These are phyloP conservation scores for Chroicocephalus ridibundus DNA, from an alignment of 2,113 vertebrate genomes.

Conservation along the genomic window DNA sequence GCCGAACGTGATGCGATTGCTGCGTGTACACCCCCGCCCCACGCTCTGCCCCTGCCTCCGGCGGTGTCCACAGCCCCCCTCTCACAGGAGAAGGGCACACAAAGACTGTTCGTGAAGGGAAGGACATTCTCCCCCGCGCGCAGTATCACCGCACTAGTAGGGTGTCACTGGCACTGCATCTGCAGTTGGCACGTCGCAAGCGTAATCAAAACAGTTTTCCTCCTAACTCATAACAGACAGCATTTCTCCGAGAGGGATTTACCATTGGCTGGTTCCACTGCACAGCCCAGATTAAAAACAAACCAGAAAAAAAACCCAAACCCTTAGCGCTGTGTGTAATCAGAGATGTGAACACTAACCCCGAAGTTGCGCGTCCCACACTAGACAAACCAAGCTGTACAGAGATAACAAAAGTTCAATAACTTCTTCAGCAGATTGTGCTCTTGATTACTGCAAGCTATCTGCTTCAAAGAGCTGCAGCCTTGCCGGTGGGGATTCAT, in stretches of 20 bases:
- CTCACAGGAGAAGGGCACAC: background rate
- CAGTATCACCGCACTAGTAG: background rate
- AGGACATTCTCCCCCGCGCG: background rate
- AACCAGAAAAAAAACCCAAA: background rate
- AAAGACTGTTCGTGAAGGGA: background rate
- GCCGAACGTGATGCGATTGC: background rate
- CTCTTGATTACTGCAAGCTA: background rate
- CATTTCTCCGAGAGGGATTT: background rate
- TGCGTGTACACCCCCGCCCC: background rate
- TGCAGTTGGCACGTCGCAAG: background rate
- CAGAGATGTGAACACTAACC: background rate
- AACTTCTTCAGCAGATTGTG: slow-evolving; percentile 42
- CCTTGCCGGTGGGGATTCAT: background rate
- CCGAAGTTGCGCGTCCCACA: background rate
- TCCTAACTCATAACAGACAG: background rate
- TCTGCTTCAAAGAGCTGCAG: slow-evolving; percentile 34
- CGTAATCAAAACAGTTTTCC: background rate
- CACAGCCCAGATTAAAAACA: background rate
- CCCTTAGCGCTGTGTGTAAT: background rate
- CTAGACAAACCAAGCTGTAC: background rate
- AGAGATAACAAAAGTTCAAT: slow-evolving; percentile 50
- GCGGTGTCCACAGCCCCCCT: background rate
- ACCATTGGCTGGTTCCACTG: background rate
- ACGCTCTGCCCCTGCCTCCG: background rate
- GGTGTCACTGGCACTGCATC: background rate